Percentiles rank a stretch among this genome's conserved stretches.
These are phyloP conservation scores for Sphinx pinastri DNA, from an alignment of 2,888 invertebrate genomes.

Conservation along the genomic window DNA sequence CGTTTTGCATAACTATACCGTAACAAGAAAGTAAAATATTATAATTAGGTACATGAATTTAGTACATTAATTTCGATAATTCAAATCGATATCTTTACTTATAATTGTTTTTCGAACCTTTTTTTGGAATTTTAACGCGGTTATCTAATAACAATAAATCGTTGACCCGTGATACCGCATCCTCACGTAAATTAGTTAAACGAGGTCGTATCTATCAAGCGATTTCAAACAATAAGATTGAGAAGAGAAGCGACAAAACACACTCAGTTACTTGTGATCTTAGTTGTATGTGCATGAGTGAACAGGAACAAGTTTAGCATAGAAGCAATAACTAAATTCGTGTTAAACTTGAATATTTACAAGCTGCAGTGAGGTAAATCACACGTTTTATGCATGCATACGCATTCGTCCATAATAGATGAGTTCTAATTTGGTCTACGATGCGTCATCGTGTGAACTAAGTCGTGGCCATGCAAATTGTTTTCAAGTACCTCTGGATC, in stretches of 20 bases:
- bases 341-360: constrained; percentile 20
- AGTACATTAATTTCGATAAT: no score
- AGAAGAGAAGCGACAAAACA: not conserved
- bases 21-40: no score
- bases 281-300: not conserved
- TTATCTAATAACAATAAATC: no score
- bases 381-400: constrained; percentile 21
- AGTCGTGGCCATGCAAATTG: constrained; percentile 10
- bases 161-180: no score
- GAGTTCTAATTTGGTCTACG: constrained; percentile 20
- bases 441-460: constrained; percentile 19
- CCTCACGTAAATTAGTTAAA: not conserved
- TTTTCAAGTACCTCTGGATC: not conserved
- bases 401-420: constrained; percentile 20
- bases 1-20: no score
- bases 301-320: constrained; percentile 7
- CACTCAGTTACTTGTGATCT: not conserved
- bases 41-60: no score
- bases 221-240: not conserved
- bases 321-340: constrained; percentile 7
- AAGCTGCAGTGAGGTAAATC: constrained; percentile 9
- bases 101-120: no score
- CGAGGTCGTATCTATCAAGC: not conserved
- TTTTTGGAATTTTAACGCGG: no score
- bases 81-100: no score